These are phyloP conservation scores for Myotis davidii DNA, from an alignment of 2,113 vertebrate genomes.

Conservation along the genomic window DNA sequence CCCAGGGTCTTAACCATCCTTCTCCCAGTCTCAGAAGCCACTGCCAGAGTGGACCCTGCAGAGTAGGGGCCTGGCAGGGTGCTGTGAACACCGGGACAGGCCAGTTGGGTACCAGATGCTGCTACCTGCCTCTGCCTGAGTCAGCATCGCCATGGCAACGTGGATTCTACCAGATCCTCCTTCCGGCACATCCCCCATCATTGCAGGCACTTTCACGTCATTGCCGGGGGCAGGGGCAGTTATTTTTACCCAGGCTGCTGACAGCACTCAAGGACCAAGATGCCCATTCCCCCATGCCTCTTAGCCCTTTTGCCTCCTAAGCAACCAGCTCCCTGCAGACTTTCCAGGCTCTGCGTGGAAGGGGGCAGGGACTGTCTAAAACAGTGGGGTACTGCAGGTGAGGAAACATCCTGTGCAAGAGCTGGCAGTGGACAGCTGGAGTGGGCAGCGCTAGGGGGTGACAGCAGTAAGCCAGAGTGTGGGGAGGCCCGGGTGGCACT, in stretches of 20 bases:
- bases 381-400: too few species aligned
- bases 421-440: neutral
- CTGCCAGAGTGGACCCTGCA: neutral
- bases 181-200: neutral
- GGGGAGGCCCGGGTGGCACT: neutral
- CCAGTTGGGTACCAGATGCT: neutral
- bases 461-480: neutral
- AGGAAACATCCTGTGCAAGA: neutral
- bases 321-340: neutral
- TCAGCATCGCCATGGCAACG: conserved; percentile 63
- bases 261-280: neutral
- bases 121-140: conserved; percentile 65
- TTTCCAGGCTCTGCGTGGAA: too few species aligned
- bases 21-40: neutral
- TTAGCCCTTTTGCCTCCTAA: neutral
- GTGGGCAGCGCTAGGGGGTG: neutral
- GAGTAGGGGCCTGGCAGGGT: neutral
- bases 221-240: neutral
- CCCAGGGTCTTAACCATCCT: neutral
- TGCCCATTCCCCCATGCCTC: neutral
- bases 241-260: conserved; percentile 30
- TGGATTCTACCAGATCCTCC: conserved; percentile 38
- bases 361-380: too few species aligned
- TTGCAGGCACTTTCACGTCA: neutral
- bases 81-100: neutral